Evolutionary conservation across 2,797 vertebrate species (phyloP).

Genomic region (Brachyrhaphis roseni): DNA sequence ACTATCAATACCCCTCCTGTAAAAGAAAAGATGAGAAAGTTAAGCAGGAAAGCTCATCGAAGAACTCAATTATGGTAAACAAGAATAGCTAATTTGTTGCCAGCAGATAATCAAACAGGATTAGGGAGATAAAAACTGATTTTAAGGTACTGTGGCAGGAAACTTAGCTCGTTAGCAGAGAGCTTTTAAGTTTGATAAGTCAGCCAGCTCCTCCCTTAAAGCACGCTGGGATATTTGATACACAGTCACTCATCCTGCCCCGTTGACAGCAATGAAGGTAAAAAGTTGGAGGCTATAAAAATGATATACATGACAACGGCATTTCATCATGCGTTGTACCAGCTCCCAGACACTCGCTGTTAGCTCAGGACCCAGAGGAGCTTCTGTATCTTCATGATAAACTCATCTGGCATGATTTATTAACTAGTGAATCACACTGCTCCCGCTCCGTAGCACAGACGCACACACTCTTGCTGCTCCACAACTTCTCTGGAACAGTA

Average conservation of each 20-base stretch:
- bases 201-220: constrained; percentile 67
- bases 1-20: constrained; percentile 69
- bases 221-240: constrained; percentile 69
- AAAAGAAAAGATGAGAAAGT: constrained; percentile 74
- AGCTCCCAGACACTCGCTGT: constrained; percentile 81
- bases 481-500: constrained; percentile 77
- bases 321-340: constrained; percentile 84
- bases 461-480: constrained; percentile 53
- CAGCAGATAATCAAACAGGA: constrained; percentile 78
- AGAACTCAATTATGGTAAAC: constrained; percentile 79
- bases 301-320: constrained; percentile 83
- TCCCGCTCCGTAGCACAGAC: constrained; percentile 59
- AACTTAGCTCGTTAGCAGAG: constrained; percentile 42
- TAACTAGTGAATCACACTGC: constrained; percentile 83
- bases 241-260: constrained; percentile 75
- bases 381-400: constrained; percentile 86
- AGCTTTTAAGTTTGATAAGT: constrained; percentile 56
- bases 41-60: constrained; percentile 67
- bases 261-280: constrained; percentile 78
- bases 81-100: constrained; percentile 78
- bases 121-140: constrained; percentile 75
- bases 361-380: constrained; percentile 84
- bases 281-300: constrained; percentile 81
- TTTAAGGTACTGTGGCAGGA: constrained; percentile 67
- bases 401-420: constrained; percentile 90